Percentiles rank a stretch among this genome's conserved stretches.
phyloP scores from a whole-genome alignment of 2,113 vertebrate species.

The Ciconia maguari region DNA sequence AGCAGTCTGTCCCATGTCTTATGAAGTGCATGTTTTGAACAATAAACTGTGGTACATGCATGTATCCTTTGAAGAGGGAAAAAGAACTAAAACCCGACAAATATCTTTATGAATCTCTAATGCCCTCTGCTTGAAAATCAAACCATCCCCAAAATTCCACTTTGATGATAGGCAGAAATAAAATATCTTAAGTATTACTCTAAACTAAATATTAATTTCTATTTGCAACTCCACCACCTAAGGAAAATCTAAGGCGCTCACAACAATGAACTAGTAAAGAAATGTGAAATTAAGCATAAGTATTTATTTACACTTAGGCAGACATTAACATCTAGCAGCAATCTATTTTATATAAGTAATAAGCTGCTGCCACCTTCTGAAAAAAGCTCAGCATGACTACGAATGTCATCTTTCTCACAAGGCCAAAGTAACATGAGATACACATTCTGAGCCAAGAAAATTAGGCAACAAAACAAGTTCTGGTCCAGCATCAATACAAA shows the following conservation, averaged over 20 bases:
- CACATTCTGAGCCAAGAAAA: neutral
- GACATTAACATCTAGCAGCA: neutral
- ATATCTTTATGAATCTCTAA: neutral
- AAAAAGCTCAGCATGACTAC: slow-evolving; percentile 13
- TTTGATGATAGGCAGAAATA: neutral
- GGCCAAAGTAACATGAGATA: neutral
- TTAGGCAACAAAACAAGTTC: neutral
- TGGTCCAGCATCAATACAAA: neutral
- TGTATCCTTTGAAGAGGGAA: neutral
- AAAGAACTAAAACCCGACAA: neutral
- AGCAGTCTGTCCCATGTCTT: neutral
- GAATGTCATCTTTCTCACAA: neutral
- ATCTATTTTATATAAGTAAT: neutral
- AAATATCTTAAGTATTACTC: neutral
- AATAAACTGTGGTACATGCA: neutral
- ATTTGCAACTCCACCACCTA: neutral
- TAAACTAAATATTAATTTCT: neutral
- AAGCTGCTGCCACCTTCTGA: slow-evolving; percentile 69
- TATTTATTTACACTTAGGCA: neutral
- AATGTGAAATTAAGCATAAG: neutral
- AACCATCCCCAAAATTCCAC: neutral
- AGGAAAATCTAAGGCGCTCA: neutral
- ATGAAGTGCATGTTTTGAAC: neutral
- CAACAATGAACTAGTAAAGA: neutral
- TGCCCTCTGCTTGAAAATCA: neutral